Evolutionary conservation across 2,797 vertebrate genomes (phyloP).

Genomic region (Antennarius maculatus): DNA sequence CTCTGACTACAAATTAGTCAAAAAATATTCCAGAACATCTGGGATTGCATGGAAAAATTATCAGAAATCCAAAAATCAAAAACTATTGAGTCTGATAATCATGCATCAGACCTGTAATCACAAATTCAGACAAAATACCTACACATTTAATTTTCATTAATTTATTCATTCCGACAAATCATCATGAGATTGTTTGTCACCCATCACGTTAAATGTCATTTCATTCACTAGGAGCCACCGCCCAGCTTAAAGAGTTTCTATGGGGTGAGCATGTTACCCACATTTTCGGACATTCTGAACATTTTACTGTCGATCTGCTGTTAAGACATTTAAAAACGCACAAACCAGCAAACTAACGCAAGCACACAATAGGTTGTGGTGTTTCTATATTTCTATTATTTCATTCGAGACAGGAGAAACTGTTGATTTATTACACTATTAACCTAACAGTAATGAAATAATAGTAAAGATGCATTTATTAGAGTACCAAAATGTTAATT

Average conservation of each 20-base stretch:
- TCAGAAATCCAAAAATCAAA: constrained; percentile 44
- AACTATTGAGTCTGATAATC: constrained; percentile 4
- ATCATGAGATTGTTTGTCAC: constrained; percentile 20
- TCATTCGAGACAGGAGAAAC: neutral
- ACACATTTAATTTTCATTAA: neutral
- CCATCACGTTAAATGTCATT: constrained; percentile 41
- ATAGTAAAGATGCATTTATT: no score
- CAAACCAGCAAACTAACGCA: neutral
- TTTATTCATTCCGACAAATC: constrained; percentile 18
- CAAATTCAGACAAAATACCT: neutral
- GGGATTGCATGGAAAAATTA: constrained; percentile 55
- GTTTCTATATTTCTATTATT: neutral
- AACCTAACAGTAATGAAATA: no score
- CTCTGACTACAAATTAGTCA: constrained; percentile 41
- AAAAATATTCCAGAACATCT: constrained; percentile 39
- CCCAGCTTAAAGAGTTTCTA: constrained; percentile 59
- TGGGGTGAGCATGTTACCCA: constrained; percentile 61
- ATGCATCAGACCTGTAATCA: constrained; percentile 10
- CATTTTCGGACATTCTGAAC: neutral
- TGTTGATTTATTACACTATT: no score
- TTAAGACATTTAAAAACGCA: no score
- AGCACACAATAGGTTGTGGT: neutral
- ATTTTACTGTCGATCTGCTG: neutral
- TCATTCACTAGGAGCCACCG: constrained; percentile 67
- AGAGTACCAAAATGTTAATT: no score